Conservation (phyloP, 1,140 invertebrate species). For the Phymastichus coffea region DNA sequence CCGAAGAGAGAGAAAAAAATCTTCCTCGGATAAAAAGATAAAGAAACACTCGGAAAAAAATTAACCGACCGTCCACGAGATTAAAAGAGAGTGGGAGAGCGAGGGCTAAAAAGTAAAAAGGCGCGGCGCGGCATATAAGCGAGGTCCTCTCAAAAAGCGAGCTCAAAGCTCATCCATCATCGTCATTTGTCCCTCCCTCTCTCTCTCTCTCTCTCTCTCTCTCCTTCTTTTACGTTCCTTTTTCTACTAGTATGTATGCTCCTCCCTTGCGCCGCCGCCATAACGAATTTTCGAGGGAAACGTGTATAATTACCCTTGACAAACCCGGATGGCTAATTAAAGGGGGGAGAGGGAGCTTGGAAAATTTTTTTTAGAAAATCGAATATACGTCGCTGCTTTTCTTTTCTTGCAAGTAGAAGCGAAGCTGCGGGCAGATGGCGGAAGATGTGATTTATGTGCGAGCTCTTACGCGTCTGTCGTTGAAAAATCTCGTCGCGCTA, state of each 20-base stretch:
- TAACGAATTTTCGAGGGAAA: no score
- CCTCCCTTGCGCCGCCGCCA: conserved; percentile 27
- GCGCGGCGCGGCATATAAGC: conserved; percentile 22
- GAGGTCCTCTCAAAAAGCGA: conserved; percentile 41
- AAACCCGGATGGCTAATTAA: conserved; percentile 10
- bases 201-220: not conserved
- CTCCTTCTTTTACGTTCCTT: conserved; percentile 31
- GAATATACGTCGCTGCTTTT: not conserved
- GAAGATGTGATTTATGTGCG: no score
- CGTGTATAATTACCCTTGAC: no score
- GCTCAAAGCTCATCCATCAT: conserved; percentile 50
- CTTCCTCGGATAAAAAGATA: no score
- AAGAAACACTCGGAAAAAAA: conserved; percentile 12
- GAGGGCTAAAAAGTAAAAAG: not conserved
- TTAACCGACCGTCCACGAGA: not conserved
- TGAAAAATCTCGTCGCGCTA: no score
- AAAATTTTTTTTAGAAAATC: conserved; percentile 15
- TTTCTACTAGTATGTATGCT: conserved; percentile 22
- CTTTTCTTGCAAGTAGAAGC: no score
- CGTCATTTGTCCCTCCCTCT: conserved; percentile 45
- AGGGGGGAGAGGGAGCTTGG: not conserved
- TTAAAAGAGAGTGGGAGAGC: not conserved
- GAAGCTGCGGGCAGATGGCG: conserved; percentile 1
- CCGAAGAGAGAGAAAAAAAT: no score
- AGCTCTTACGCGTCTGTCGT: no score